Conservation (phyloP, 2,888 invertebrate species). For the Stenchaetothrips biformis region DNA sequence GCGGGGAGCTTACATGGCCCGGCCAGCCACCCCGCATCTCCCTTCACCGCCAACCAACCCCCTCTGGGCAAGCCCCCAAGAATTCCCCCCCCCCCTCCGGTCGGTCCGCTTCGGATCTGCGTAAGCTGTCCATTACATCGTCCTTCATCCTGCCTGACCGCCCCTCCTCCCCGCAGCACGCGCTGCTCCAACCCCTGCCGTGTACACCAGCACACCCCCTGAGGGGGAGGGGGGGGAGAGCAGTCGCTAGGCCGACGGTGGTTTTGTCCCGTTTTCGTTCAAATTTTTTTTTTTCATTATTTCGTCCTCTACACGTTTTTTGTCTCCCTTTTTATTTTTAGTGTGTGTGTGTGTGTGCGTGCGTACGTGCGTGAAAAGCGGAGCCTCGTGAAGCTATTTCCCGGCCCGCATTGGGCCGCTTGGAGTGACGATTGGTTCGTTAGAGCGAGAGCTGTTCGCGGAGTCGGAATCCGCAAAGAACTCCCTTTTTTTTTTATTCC, state of each 20-base stretch:
- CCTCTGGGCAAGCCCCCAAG: neutral
- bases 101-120: constrained; percentile 24
- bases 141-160: neutral
- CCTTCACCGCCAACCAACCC: too few species aligned
- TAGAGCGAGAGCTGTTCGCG: too few species aligned
- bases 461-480: too few species aligned
- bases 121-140: neutral
- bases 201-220: neutral
- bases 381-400: too few species aligned
- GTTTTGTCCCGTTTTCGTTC: neutral
- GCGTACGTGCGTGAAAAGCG: too few species aligned
- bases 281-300: neutral
- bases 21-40: too few species aligned
- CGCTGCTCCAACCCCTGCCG: neutral
- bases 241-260: neutral
- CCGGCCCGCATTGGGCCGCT: too few species aligned
- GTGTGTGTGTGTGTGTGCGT: too few species aligned
- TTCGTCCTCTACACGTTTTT: neutral
- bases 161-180: constrained; percentile 32
- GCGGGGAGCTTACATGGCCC: neutral
- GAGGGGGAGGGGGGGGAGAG: too few species aligned
- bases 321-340: neutral
- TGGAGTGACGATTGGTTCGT: too few species aligned
- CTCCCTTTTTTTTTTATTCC: too few species aligned
- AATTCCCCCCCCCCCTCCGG: constrained; percentile 21